Conservation (phyloP, 2,113 vertebrate genomes). For the Grus americana region DNA sequence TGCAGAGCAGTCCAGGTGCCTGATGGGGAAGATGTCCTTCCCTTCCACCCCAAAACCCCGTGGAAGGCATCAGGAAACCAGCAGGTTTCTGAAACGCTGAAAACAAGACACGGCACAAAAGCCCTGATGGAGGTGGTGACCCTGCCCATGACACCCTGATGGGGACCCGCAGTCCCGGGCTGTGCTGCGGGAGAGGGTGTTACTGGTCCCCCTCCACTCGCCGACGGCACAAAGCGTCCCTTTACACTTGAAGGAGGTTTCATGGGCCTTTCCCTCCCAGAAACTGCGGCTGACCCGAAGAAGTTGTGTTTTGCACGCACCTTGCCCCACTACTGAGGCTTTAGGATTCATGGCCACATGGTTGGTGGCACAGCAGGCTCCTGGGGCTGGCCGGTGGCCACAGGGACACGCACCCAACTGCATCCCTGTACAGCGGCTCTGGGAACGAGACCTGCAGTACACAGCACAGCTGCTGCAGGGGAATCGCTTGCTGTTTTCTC, state of each 20-base stretch:
- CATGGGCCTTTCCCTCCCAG: neutral
- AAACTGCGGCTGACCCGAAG: neutral
- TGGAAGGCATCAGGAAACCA: neutral
- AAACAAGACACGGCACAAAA: neutral
- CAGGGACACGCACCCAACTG: fast-evolving
- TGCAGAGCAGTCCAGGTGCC: neutral
- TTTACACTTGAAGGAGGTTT: neutral
- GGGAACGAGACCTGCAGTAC: neutral
- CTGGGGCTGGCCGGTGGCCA: fast-evolving
- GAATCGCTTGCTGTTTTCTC: neutral
- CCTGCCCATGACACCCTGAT: neutral
- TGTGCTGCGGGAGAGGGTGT: fast-evolving
- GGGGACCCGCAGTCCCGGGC: neutral
- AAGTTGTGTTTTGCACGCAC: neutral
- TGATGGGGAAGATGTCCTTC: neutral
- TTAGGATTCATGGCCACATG: fast-evolving
- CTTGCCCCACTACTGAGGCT: neutral
- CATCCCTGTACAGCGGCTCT: neutral
- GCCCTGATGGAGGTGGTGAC: neutral
- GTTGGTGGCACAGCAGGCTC: neutral
- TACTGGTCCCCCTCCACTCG: neutral
- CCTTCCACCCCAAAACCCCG: neutral
- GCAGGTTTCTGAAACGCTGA: neutral
- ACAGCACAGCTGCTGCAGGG: neutral
- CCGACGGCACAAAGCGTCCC: neutral